These are phyloP conservation scores for Peucedramus taeniatus DNA, from an alignment of 2,113 vertebrate genomes.

Conservation along the genomic window DNA sequence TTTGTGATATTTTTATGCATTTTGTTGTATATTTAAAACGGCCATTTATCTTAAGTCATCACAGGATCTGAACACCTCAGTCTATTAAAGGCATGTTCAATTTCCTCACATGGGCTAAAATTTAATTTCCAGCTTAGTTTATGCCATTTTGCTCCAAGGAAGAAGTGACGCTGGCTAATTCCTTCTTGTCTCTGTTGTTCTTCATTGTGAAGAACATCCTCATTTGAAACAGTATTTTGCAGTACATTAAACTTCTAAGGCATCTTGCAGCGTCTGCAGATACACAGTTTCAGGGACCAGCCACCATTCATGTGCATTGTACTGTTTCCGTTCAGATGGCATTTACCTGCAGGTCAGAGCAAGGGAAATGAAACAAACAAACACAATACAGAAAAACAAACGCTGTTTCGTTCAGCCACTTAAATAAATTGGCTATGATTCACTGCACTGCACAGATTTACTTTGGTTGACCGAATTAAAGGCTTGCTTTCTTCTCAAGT, in stretches of 20 bases:
- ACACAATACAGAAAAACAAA: background rate
- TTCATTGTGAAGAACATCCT: background rate
- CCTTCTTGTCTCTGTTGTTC: background rate
- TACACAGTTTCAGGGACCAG: background rate
- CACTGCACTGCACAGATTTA: background rate
- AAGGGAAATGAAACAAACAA: background rate
- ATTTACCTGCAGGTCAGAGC: background rate
- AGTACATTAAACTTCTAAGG: background rate
- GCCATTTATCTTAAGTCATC: background rate
- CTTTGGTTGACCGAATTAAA: background rate
- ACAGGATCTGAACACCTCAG: background rate
- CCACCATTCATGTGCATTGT: rapidly evolving
- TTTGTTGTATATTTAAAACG: background rate
- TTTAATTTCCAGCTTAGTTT: background rate
- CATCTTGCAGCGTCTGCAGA: background rate
- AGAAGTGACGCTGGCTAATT: background rate
- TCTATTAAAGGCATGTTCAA: background rate
- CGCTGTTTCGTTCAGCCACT: background rate
- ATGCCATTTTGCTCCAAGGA: background rate
- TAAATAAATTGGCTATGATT: background rate
- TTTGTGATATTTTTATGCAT: background rate
- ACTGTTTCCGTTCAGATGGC: background rate
- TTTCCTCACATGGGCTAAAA: background rate
- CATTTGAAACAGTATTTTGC: background rate
- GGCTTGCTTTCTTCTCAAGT: background rate